These are phyloP conservation scores for Fregata magnificens DNA, from an alignment of 2,113 vertebrate genomes.

Conservation along the genomic window DNA sequence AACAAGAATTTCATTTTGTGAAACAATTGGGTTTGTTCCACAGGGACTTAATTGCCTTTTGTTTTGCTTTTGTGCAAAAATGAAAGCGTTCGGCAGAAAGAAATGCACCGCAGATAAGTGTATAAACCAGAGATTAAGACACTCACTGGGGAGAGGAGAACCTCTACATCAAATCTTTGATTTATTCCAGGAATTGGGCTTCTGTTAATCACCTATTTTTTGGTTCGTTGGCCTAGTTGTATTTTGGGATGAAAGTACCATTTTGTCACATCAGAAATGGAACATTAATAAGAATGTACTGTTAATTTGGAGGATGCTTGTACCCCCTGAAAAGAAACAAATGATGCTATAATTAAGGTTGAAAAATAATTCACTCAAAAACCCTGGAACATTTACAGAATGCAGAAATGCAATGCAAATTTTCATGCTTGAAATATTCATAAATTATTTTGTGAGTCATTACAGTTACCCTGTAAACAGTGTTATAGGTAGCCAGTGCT, in stretches of 20 bases:
- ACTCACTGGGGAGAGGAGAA: neutral
- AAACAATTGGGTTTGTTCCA: conserved; percentile 1
- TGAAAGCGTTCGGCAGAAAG: neutral
- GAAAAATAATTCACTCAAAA: neutral
- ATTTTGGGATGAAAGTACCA: neutral
- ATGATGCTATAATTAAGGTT: conserved; percentile 8
- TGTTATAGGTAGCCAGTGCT: neutral
- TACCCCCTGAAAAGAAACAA: neutral
- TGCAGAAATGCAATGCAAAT: neutral
- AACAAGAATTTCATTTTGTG: neutral
- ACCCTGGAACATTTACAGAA: neutral
- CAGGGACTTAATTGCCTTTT: neutral
- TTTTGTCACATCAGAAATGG: conserved; percentile 3
- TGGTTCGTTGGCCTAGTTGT: neutral
- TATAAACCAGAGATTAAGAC: neutral
- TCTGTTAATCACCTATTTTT: conserved; percentile 32
- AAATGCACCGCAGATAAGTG: neutral
- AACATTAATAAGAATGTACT: neutral
- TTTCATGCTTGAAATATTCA: neutral
- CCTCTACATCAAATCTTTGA: neutral
- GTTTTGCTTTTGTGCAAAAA: conserved; percentile 15
- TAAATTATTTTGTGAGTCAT: neutral
- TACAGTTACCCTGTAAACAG: neutral
- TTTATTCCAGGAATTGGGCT: neutral
- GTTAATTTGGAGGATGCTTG: neutral